Conservation (phyloP, 2,113 vertebrate genomes). For the Sorex araneus region DNA sequence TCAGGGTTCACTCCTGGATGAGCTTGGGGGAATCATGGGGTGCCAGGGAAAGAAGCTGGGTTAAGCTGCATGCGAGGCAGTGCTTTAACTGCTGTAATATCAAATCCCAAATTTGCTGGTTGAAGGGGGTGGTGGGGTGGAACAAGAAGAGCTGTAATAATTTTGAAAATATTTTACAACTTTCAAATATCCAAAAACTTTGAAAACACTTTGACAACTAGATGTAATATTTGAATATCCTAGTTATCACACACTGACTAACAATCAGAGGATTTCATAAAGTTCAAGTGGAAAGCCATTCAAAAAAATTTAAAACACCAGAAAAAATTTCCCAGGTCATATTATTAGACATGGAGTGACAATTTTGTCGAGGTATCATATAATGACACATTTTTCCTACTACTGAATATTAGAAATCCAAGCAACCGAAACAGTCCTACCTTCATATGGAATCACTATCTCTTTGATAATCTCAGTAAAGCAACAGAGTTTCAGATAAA, state of each 20-base stretch:
- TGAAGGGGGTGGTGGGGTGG: background rate
- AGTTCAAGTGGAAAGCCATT: too few species aligned
- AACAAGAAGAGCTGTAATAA: conserved; percentile 21
- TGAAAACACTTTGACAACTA: conserved; percentile 33
- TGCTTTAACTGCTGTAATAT: too few species aligned
- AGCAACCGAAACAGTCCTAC: conserved; percentile 47
- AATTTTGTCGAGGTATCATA: conserved; percentile 58
- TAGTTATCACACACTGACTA: conserved; percentile 27
- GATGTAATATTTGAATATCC: conserved; percentile 32
- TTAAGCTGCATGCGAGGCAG: too few species aligned
- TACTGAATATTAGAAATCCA: background rate
- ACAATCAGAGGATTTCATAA: background rate
- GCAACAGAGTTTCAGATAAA: conserved; percentile 64
- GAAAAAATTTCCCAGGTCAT: background rate
- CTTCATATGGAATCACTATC: conserved; percentile 40
- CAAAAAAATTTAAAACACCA: background rate
- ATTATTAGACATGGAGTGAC: background rate
- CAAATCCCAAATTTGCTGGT: too few species aligned
- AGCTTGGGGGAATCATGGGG: background rate
- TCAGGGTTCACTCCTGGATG: too few species aligned
- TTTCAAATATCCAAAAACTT: background rate
- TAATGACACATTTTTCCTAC: conserved; percentile 25
- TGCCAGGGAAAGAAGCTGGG: conserved; percentile 2
- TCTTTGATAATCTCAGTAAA: conserved; percentile 59
- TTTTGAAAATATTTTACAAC: conserved; percentile 51